Conservation (phyloP, 2,888 invertebrate species). For the Octonoba sinensis region DNA sequence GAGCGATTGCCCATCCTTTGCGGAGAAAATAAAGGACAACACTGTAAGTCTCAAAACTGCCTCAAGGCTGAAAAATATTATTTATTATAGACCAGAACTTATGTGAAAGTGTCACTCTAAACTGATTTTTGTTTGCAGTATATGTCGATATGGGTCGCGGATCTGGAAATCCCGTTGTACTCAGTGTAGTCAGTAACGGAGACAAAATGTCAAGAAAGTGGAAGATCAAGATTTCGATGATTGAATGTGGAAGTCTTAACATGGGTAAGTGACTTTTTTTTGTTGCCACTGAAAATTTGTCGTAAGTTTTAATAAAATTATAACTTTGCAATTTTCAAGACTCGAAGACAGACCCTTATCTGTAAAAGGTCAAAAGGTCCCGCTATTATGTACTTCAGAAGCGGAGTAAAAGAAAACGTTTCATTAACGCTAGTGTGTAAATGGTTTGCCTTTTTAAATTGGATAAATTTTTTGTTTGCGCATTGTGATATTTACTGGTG, state of each 20-base stretch:
- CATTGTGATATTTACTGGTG: no score
- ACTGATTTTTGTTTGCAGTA: conserved; percentile 75
- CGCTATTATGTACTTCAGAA: no score
- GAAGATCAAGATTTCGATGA: conserved; percentile 67
- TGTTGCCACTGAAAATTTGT: not conserved
- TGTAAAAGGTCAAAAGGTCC: no score
- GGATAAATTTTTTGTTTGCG: no score
- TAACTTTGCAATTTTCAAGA: no score
- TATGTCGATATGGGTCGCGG: conserved; percentile 86
- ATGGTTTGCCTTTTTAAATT: no score
- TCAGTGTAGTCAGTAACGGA: conserved; percentile 75
- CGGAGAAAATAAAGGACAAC: conserved; percentile 84
- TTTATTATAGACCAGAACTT: no score
- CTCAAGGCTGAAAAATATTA: no score
- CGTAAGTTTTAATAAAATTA: no score
- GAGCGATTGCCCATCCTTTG: conserved; percentile 80
- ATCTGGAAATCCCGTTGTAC: conserved; percentile 81
- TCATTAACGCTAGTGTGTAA: no score
- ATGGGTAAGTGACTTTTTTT: conserved; percentile 61
- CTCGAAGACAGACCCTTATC: no score
- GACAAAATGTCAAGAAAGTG: conserved; percentile 66
- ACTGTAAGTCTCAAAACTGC: conserved; percentile 75
- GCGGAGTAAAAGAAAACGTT: not conserved
- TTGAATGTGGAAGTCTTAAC: conserved; percentile 67
- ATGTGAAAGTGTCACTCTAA: not conserved